A percentile compares a stretch with the other conserved stretches of the same genome.
Conservation (phyloP, 2,797 vertebrate genomes). For the Hyperoplus immaculatus region DNA sequence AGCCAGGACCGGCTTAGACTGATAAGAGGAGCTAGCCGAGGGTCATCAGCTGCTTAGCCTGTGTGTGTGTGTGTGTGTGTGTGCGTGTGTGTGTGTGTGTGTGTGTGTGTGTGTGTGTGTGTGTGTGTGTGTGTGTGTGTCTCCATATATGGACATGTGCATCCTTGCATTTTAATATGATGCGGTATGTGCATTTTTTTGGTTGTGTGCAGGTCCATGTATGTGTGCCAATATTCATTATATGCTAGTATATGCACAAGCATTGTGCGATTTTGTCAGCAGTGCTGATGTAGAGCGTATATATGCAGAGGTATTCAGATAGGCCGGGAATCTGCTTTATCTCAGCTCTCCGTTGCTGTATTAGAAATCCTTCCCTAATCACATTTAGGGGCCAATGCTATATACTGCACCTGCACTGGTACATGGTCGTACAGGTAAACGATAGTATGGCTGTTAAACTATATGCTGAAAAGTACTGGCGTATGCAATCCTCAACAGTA, state of each 20-base stretch:
- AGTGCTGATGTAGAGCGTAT: constrained; percentile 43
- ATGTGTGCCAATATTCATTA: constrained; percentile 36
- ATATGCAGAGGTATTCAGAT: constrained; percentile 45
- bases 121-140: constrained; percentile 24
- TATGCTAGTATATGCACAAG: constrained; percentile 28
- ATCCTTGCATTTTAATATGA: constrained; percentile 44
- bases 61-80: constrained; percentile 9
- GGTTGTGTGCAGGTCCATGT: constrained; percentile 23
- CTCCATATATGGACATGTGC: constrained; percentile 16
- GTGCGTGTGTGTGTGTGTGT: constrained; percentile 5
- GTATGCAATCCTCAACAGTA: constrained; percentile 28
- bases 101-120: constrained; percentile 3
- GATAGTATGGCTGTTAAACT: constrained; percentile 12
- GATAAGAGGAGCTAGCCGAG: constrained; percentile 75
- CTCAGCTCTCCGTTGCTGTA: constrained; percentile 43
- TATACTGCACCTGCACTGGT: constrained; percentile 39
- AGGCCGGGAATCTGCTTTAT: constrained; percentile 56
- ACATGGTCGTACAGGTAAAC: constrained; percentile 38
- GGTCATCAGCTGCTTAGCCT: constrained; percentile 77
- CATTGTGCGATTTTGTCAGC: constrained; percentile 49
- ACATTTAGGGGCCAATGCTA: constrained; percentile 29
- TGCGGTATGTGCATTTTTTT: constrained; percentile 29
- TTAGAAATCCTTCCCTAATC: constrained; percentile 52
- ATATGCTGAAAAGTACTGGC: constrained; percentile 18
- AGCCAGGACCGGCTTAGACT: constrained; percentile 75